Conservation (phyloP, 2,113 vertebrate genomes). For the Hypanus sabinus region DNA sequence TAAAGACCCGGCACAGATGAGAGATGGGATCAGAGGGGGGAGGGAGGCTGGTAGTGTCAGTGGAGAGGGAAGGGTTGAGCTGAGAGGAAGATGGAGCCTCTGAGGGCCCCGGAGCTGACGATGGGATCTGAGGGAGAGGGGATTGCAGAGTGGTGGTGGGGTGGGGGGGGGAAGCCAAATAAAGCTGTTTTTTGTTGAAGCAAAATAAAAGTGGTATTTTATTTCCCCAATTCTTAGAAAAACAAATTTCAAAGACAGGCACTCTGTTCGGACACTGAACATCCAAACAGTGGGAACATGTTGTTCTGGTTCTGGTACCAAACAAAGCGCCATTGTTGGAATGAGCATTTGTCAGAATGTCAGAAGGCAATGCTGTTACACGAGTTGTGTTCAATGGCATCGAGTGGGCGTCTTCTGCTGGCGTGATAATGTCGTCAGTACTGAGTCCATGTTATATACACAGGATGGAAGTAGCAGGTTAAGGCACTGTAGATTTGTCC, state of each 20-base stretch:
- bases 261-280: background rate
- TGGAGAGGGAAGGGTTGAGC: too few species aligned
- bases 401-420: background rate
- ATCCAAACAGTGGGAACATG: slow-evolving; percentile 2
- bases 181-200: background rate
- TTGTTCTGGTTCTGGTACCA: background rate
- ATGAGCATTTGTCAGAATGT: background rate
- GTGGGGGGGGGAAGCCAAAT: background rate
- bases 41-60: too few species aligned
- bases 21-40: too few species aligned
- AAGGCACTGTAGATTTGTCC: background rate
- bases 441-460: background rate
- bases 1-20: too few species aligned
- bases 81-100: too few species aligned
- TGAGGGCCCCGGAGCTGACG: too few species aligned
- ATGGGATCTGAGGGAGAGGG: too few species aligned
- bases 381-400: background rate
- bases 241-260: background rate
- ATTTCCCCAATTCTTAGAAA: background rate
- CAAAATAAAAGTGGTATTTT: slow-evolving; percentile 11
- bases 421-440: background rate
- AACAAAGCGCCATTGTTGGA: slow-evolving; percentile 2
- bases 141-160: too few species aligned
- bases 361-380: background rate
- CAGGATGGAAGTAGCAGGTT: background rate